Base-by-base conservation (phyloP, 2,797 vertebrate species). In the Petrocephalus schoutedeni region DNA sequence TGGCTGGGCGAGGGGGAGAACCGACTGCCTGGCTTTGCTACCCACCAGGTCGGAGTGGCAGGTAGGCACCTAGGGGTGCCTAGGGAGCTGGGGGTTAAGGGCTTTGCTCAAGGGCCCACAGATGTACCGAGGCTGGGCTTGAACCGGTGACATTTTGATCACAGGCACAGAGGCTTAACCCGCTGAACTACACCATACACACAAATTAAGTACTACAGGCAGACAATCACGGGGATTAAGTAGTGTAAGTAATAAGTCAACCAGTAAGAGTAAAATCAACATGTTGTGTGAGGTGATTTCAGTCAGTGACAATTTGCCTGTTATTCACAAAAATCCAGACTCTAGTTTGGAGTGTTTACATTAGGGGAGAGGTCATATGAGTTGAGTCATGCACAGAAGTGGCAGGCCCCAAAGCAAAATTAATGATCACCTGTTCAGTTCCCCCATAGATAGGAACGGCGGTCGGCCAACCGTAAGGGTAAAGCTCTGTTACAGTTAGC, bases 41-140 rank as follows among this genome's bases (percentile, higher is more conserved):
- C 96, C 0, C 98, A 99, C 92, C 98, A 99, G 92, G 64, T 99
- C 0, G 98, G 98, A 82, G 98, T 99, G 9, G 98, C 97, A 95
- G 98, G 98, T 3, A 28, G 28, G 28, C n/a, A n/a, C n/a, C n/a
- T n/a, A n/a, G n/a, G n/a, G n/a, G n/a, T n/a, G n/a, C n/a, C n/a
- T n/a, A n/a, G n/a, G n/a, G n/a, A n/a, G n/a, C n/a, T n/a, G n/a
- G n/a, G n/a, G n/a, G n/a, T n/a, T 28, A 28, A 28, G 28, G 28
- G 28, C 28, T 28, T 28, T 28, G 28, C 28, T 28, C 28, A 28
- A 28, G 28, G 28, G 28, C 28, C 28, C 28, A 28, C 28, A 28
- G 28, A 28, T 28, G 28, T 28, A 28, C 28, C 28, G 28, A 28
- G 28, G 1, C 28, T 28, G 28, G 28, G 28, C 28, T 28, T 28